Evolutionary conservation across 2,888 invertebrate species (phyloP).

Genomic region (Apodemia zela): DNA sequence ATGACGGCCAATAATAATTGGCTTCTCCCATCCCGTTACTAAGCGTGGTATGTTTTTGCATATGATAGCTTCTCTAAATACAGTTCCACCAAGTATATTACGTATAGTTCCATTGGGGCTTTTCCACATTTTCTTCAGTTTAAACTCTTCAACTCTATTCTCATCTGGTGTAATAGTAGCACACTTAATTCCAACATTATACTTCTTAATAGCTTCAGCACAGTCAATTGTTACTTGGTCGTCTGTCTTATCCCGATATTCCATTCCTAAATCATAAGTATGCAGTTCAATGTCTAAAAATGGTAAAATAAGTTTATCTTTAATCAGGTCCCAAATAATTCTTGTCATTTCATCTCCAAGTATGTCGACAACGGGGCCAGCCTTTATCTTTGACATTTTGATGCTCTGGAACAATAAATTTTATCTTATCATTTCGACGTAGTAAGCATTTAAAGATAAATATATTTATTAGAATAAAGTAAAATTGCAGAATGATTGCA

Average conservation of each 20-base stretch:
- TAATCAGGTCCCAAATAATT: conserved; percentile 99
- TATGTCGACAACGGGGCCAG: conserved; percentile 94
- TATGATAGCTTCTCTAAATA: conserved; percentile 92
- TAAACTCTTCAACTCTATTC: conserved; percentile 94
- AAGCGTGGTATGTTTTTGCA: conserved; percentile 97
- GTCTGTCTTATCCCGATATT: conserved; percentile 94
- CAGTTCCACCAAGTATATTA: conserved; percentile 91
- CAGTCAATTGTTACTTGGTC: conserved; percentile 98
- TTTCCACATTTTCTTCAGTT: conserved; percentile 94
- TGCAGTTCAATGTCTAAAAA: conserved; percentile 97
- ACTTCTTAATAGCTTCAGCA: conserved; percentile 97
- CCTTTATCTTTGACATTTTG: conserved; percentile 84
- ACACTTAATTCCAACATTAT: conserved; percentile 99
- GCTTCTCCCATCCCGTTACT: conserved; percentile 96
- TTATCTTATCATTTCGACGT: conserved; percentile 1
- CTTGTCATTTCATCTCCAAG: conserved; percentile 98
- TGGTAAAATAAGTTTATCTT: conserved; percentile 97
- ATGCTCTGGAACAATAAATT: conserved; percentile 5
- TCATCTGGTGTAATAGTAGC: conserved; percentile 99
- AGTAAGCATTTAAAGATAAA: not conserved
- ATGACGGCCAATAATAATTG: conserved; percentile 99
- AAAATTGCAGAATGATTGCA: not conserved
- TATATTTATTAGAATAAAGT: not conserved
- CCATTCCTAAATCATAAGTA: conserved; percentile 96
- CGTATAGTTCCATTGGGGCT: conserved; percentile 94